Evolutionary conservation across 2,113 vertebrate genomes (phyloP).

Genomic region (Vulpes vulpes): DNA sequence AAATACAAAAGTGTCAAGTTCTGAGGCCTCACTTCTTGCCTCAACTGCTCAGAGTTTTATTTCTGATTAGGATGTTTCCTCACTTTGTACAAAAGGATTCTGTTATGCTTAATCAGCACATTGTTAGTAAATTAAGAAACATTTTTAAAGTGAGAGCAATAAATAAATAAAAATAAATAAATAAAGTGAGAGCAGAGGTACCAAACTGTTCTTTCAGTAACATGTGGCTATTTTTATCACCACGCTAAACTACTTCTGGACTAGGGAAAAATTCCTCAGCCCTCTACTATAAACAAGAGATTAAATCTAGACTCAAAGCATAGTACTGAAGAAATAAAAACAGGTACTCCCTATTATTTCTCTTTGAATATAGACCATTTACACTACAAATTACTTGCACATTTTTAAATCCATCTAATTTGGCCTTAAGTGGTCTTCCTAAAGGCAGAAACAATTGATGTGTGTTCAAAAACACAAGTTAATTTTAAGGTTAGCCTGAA

Average conservation of each 20-base stretch:
- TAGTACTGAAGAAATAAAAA: conserved; percentile 40
- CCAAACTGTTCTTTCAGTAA: conserved; percentile 1
- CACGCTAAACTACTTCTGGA: conserved; percentile 21
- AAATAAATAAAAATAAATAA: neutral
- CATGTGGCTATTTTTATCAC: neutral
- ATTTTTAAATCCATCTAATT: conserved; percentile 9
- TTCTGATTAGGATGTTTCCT: neutral
- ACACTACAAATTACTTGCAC: neutral
- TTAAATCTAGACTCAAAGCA: conserved; percentile 53
- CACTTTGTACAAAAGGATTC: neutral
- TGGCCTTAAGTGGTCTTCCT: neutral
- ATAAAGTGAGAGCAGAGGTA: conserved; percentile 3
- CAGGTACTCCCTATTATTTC: neutral
- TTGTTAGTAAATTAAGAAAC: conserved; percentile 20
- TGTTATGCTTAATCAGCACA: neutral
- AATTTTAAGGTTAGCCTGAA: conserved; percentile 29
- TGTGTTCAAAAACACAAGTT: conserved; percentile 43
- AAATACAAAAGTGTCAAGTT: neutral
- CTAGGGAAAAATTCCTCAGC: neutral
- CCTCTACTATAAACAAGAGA: conserved; percentile 29
- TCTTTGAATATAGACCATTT: neutral
- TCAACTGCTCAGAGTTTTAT: neutral
- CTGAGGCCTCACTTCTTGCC: neutral
- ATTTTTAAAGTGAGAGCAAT: conserved; percentile 1
- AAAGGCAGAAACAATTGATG: neutral